Evolutionary conservation across 2,888 invertebrate species (phyloP), one percentile per base, ranked within the genome.

Genomic region (Troides helena): DNA sequence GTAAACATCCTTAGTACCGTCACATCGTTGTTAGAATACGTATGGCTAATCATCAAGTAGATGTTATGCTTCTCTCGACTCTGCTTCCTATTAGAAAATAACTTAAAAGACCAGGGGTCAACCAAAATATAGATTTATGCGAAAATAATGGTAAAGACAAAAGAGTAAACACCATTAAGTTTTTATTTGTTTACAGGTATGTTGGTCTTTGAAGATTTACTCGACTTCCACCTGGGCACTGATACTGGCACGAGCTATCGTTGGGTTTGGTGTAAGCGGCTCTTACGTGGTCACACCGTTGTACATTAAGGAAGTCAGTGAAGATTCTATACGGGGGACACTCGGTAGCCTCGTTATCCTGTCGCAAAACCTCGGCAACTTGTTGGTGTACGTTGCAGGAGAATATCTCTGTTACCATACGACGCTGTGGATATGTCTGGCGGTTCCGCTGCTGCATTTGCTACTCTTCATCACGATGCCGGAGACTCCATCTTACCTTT

Each of bases 221-320:
- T 92, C 92, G 0, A 87, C 89, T 0, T 85, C 87, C 25, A 88
- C 88, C 0, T 92, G 92, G 92, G 91, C 90, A 0, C 76, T 92
- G 0, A 91, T 92, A 67, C 83, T 86, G 0, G 92, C 92, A 0
- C 80, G 92, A 14, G 90, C 87, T 0, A 85, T 91, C 10, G 80
- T 92, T 10, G 92, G 92, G 0, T 75, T 92, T 0, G 91, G 92
- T 0, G 89, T 90, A 0, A 87, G 88, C 46, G 92, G 92, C 0
- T 85, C 87, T 23, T 92, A 91, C 72, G 91, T 92, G 0, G 92
- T 92, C 66, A 90, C 91, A 0, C 92, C 92, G 0, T 74, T 92
- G 0, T 92, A 92, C 78, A 89, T 92, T 71, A 92, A 92, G 70
- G 92, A 92, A 71, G 92, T 90, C 67, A 90, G 92, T 74, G 91